Conservation (phyloP, 1,140 invertebrate species). For the Holotrichia oblita region DNA sequence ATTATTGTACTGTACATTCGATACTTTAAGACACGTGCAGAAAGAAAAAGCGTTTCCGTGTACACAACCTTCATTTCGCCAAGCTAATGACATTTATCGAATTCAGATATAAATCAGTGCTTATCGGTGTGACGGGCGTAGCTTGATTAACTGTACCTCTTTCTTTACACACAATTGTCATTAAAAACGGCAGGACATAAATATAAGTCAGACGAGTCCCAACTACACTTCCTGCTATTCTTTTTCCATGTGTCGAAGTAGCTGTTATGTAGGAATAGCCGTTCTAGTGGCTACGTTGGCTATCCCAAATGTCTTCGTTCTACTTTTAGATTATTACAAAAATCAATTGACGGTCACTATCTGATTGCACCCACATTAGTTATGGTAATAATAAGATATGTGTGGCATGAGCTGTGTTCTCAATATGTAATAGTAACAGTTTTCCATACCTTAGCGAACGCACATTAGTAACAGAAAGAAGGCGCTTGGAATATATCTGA, state of each 20-base stretch:
- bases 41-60: neutral
- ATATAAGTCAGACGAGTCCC: too few relatives aligned
- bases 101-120: conserved; percentile 4
- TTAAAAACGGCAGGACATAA: too few relatives aligned
- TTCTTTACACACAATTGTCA: too few relatives aligned
- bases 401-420: neutral
- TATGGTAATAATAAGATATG: neutral
- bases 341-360: neutral
- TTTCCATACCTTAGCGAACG: neutral
- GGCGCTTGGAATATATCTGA: neutral
- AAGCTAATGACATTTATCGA: neutral
- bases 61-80: neutral
- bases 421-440: neutral
- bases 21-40: neutral
- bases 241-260: too few relatives aligned
- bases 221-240: too few relatives aligned
- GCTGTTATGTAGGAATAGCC: too few relatives aligned
- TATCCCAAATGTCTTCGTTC: too few relatives aligned
- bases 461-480: neutral
- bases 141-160: neutral
- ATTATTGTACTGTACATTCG: neutral
- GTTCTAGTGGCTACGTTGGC: too few relatives aligned
- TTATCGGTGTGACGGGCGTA: neutral
- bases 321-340: neutral
- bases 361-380: neutral